A percentile compares a stretch with the other conserved stretches of the same genome.
Evolutionary conservation across 2,797 vertebrate species (phyloP).

Genomic region (Mastacembelus armatus): DNA sequence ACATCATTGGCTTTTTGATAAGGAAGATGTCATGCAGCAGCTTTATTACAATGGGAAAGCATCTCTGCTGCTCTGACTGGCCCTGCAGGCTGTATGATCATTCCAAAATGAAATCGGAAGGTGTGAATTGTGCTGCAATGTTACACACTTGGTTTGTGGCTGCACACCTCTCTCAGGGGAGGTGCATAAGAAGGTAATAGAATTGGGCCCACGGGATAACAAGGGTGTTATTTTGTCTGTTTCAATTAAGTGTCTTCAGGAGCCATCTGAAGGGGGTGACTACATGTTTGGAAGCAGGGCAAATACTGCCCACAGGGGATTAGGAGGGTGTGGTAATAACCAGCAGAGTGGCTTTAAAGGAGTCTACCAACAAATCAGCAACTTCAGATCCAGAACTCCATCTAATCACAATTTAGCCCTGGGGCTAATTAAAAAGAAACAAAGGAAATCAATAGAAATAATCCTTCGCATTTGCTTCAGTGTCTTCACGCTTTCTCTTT

Average conservation of each 20-base stretch:
- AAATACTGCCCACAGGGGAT: constrained; percentile 63
- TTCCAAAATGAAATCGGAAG: constrained; percentile 52
- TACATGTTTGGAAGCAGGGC: constrained; percentile 59
- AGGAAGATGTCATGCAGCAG: constrained; percentile 46
- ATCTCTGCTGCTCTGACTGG: not conserved
- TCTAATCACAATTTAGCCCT: constrained; percentile 65
- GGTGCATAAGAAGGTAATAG: constrained; percentile 72
- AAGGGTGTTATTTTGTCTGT: constrained; percentile 80
- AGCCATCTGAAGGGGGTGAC: constrained; percentile 44
- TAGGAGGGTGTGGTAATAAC: constrained; percentile 52
- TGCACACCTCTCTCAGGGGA: constrained; percentile 56
- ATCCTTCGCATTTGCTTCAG: constrained; percentile 51
- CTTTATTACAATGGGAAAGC: constrained; percentile 25
- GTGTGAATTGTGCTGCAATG: constrained; percentile 49
- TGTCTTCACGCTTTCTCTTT: constrained; percentile 40
- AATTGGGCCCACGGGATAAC: constrained; percentile 74
- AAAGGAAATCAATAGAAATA: constrained; percentile 72
- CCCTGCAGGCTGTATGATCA: constrained; percentile 24
- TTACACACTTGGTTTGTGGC: constrained; percentile 37
- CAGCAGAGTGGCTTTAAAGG: constrained; percentile 67
- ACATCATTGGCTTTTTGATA: constrained; percentile 43
- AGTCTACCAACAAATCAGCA: constrained; percentile 77
- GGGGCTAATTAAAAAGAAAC: constrained; percentile 73
- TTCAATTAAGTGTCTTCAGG: constrained; percentile 77
- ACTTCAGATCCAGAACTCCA: constrained; percentile 51